phyloP scores from a whole-genome alignment of 2,888 invertebrate species.

The Encarsia formosa region DNA sequence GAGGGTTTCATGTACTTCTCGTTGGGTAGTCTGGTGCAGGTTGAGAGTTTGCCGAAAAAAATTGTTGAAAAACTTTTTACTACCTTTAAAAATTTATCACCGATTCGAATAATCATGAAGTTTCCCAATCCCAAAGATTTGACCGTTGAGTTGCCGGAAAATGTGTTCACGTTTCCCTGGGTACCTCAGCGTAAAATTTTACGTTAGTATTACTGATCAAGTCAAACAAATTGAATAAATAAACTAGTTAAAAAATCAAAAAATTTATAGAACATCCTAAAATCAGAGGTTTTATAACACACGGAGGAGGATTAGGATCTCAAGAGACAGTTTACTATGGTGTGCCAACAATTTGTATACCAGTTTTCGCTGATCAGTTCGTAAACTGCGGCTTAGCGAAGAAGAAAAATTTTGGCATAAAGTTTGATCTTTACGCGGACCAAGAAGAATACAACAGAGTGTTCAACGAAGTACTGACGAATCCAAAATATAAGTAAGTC shows the following conservation, averaged over 20 bases:
- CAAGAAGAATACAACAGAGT: constrained; percentile 31
- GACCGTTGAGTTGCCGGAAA: constrained; percentile 35
- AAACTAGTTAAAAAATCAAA: too few relatives aligned
- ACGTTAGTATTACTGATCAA: too few relatives aligned
- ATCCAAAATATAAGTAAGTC: constrained; percentile 17
- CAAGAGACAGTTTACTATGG: constrained; percentile 36
- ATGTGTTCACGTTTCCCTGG: constrained; percentile 39
- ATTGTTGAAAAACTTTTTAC: constrained; percentile 31
- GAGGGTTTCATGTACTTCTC: constrained; percentile 41
- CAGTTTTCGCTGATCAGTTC: constrained; percentile 38
- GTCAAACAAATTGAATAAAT: too few relatives aligned
- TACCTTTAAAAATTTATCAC: constrained; percentile 37
- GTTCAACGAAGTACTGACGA: constrained; percentile 30
- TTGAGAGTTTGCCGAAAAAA: constrained; percentile 37
- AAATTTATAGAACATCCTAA: constrained; percentile 38
- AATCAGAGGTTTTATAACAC: constrained; percentile 36
- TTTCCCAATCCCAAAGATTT: constrained; percentile 34
- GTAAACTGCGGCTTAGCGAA: constrained; percentile 30
- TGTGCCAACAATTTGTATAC: constrained; percentile 38
- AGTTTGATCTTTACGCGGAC: constrained; percentile 10
- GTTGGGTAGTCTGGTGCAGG: constrained; percentile 42
- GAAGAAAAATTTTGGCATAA: constrained; percentile 30
- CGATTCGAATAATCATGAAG: constrained; percentile 39
- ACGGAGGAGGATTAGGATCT: constrained; percentile 38
- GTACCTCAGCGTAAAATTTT: constrained; percentile 32